Evolutionary conservation across 2,888 invertebrate genomes (phyloP), one percentile per base, ranked within the genome.

Genomic region (Catocala fraxini): DNA sequence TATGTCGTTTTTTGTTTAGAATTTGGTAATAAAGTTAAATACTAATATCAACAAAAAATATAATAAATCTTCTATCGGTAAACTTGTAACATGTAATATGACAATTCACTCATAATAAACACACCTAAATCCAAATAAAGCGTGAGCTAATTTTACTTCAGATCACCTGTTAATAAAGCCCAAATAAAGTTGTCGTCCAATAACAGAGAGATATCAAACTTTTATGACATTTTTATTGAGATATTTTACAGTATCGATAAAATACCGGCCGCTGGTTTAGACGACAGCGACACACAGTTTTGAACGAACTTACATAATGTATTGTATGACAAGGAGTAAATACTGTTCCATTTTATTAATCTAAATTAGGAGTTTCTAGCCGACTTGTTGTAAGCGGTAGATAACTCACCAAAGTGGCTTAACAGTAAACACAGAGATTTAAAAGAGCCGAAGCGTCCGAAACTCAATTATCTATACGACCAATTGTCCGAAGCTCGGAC

Each of bases 391-490:
- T 76, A 71, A 73, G 79, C 74, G 72, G 77, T 69, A 77, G 86
- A 88, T 84, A 86, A 86, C 77, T 79, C 71, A 81, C 76, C 66
- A 80, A 84, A 90, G 86, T 86, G 84, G 82, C 78, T 81, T 86
- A 90, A 88, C 89, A 87, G 89, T 88, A 87, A 90, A 88, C 86
- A 85, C 65, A 71, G 72, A 78, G 75, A 65, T 79, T 82, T 80
- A 78, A 83, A 88, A 89, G 89, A 84, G 84, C 86, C 87, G 89
- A 84, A 75, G 77, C 81, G 81, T 80, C 80, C 88, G 72, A 92
- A 91, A 90, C 89, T 91, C 93, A 93, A 93, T 93, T 93, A 93
- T 91, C 92, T 93, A 89, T 91, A 92, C 88, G 87, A 89, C 90
- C 93, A 91, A 93, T 93, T 93, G 93, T 93, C 91, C 84, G 83